phyloP scores from a whole-genome alignment of 1,140 invertebrate species.

The Philotrypesis tridentata region DNA sequence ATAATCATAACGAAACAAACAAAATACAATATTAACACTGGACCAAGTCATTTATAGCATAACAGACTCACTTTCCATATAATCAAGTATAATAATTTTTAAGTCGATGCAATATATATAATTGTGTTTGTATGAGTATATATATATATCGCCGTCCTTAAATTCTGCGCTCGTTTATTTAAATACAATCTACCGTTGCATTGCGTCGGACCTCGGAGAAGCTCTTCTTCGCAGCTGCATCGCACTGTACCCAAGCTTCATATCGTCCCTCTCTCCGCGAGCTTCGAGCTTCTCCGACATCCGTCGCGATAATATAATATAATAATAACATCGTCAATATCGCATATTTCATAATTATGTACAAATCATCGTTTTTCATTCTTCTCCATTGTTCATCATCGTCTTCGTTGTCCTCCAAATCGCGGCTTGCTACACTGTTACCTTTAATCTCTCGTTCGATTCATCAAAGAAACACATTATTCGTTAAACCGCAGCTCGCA shows the following conservation, averaged over 20 bases:
- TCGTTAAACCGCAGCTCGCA: conserved; percentile 53
- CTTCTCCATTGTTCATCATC: conserved; percentile 28
- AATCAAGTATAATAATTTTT: conserved; percentile 45
- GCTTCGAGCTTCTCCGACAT: conserved; percentile 51
- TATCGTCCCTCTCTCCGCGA: no score
- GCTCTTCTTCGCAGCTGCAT: neutral
- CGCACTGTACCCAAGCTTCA: neutral
- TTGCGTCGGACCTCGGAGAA: conserved; percentile 29
- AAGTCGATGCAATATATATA: conserved; percentile 38
- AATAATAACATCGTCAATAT: conserved; percentile 65
- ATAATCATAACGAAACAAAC: conserved; percentile 74
- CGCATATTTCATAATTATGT: conserved; percentile 71
- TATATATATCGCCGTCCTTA: conserved; percentile 40
- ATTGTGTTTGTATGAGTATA: neutral
- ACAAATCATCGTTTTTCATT: conserved; percentile 65
- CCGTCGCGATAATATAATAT: conserved; percentile 59
- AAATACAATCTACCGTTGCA: conserved; percentile 42
- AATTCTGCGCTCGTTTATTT: conserved; percentile 38
- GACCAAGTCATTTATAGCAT: conserved; percentile 66
- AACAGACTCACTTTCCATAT: conserved; percentile 68
- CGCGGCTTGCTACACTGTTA: conserved; percentile 28
- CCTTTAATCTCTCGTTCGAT: conserved; percentile 46
- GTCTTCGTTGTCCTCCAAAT: conserved; percentile 24
- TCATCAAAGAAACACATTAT: conserved; percentile 48
- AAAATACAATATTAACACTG: conserved; percentile 75